A percentile compares a stretch with the other conserved stretches of the same genome.
phyloP scores from a whole-genome alignment of 2,113 vertebrate species.

The Rhineura floridana region DNA sequence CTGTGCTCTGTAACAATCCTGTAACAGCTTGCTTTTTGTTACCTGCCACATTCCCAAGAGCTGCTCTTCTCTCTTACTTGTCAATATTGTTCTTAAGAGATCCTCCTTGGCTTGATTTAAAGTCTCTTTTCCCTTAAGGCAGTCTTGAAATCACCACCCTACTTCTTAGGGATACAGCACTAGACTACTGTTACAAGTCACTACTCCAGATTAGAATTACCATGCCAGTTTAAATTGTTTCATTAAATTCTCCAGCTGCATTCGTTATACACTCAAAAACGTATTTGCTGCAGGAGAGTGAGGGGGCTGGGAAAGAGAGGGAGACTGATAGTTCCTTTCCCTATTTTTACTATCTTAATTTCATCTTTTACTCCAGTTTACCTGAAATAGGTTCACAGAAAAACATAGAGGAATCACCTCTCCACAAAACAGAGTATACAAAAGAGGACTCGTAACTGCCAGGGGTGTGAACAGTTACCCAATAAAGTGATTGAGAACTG shows the following conservation, averaged over 20 bases:
- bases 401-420: not conserved
- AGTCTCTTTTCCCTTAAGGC: not conserved
- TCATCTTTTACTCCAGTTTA: not conserved
- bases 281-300: not conserved
- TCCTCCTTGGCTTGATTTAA: not conserved
- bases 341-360: not conserved
- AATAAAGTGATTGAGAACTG: not conserved
- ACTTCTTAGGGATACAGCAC: not conserved
- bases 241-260: not conserved
- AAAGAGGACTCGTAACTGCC: not conserved
- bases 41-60: not conserved
- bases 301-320: not conserved
- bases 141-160: not conserved
- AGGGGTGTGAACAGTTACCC: not conserved
- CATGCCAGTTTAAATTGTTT: not conserved
- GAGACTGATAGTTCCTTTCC: not conserved
- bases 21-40: not conserved
- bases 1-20: too few species aligned
- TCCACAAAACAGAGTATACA: not conserved
- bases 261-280: not conserved
- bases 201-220: not conserved
- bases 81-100: not conserved
- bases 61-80: not conserved
- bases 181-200: not conserved
- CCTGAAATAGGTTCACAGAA: not conserved